A percentile compares a stretch with the other conserved stretches of the same genome.
These are phyloP conservation scores for Phyllostomus discolor DNA, from an alignment of 2,113 vertebrate genomes.

Conservation along the genomic window DNA sequence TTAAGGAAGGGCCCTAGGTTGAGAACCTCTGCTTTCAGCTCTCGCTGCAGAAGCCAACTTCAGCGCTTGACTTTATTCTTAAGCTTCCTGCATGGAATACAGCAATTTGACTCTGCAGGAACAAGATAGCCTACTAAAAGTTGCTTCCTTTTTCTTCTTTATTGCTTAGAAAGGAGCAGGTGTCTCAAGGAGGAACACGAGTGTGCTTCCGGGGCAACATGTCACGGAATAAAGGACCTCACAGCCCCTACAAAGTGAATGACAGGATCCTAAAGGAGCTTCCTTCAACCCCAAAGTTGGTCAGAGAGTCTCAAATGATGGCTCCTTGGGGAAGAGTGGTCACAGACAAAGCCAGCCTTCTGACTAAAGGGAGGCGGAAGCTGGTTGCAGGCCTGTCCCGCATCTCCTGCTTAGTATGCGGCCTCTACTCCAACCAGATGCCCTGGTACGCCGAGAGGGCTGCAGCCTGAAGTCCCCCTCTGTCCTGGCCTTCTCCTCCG, in stretches of 20 bases:
- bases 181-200: neutral
- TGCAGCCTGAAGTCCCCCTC: accelerated
- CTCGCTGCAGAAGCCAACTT: neutral
- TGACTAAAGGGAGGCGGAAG: neutral
- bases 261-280: neutral
- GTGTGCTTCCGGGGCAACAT: neutral
- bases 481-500: accelerated
- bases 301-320: neutral
- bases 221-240: neutral
- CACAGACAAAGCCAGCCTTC: neutral
- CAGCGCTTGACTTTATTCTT: neutral
- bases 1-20: neutral
- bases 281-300: neutral
- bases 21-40: neutral
- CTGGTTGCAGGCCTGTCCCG: neutral
- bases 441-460: accelerated
- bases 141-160: neutral
- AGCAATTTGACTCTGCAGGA: neutral
- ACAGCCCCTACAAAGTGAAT: neutral
- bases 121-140: neutral
- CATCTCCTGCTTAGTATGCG: neutral
- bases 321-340: no score
- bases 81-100: neutral
- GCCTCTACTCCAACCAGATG: neutral
- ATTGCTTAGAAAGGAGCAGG: neutral